These are phyloP conservation scores for Anser cygnoides DNA, from an alignment of 2,113 vertebrate species.

Conservation along the genomic window DNA sequence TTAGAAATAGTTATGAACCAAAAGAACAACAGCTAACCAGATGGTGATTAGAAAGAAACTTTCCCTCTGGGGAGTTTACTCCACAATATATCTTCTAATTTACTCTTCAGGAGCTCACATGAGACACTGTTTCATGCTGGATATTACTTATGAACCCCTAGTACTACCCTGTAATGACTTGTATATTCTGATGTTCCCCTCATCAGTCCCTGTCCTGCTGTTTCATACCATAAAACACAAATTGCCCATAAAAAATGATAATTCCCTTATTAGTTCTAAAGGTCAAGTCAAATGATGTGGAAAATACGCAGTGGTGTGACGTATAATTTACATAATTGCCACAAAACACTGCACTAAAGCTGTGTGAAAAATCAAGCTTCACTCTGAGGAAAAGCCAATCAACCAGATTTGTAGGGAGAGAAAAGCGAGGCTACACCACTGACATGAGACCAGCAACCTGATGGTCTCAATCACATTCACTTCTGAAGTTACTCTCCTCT, in stretches of 20 bases:
- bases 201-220: background rate
- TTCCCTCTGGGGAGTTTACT: background rate
- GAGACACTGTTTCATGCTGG: background rate
- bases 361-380: background rate
- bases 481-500: background rate
- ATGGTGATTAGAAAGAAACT: background rate
- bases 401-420: background rate
- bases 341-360: background rate
- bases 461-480: rapidly evolving
- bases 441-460: rapidly evolving
- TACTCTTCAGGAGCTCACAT: background rate
- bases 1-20: background rate
- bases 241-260: constrained; percentile 63
- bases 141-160: background rate
- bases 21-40: background rate
- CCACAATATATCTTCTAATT: background rate
- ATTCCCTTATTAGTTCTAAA: constrained; percentile 67
- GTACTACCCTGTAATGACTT: background rate
- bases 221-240: constrained; percentile 31
- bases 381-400: background rate
- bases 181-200: background rate
- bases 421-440: background rate
- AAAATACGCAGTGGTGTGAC: constrained; percentile 47
- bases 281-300: constrained; percentile 62
- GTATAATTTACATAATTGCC: constrained; percentile 60